phyloP scores from a whole-genome alignment of 2,888 invertebrate species.

The Phlogophora meticulosa region DNA sequence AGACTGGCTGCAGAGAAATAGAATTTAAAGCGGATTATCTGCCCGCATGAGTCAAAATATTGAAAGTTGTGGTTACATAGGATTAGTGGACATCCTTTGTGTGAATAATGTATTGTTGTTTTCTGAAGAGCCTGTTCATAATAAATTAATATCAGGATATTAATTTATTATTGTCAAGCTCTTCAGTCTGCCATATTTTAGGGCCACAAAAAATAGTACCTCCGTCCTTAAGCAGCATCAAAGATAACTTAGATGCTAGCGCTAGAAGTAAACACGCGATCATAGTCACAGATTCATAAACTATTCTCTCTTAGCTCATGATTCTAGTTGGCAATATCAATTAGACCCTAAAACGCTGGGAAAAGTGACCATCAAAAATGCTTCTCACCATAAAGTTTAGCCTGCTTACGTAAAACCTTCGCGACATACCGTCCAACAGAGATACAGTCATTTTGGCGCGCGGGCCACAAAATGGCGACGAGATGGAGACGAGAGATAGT shows the following conservation, averaged over 20 bases:
- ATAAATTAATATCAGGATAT: background rate
- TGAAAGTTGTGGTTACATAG: constrained; percentile 31
- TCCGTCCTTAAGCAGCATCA: background rate
- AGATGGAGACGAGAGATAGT: constrained; percentile 87
- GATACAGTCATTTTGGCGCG: constrained; percentile 54
- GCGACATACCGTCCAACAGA: constrained; percentile 46
- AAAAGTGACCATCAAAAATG: constrained; percentile 4
- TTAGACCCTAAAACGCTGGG: background rate
- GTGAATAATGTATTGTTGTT: constrained; percentile 14
- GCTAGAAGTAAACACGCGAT: background rate
- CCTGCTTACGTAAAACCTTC: constrained; percentile 29
- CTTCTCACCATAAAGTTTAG: constrained; percentile 15
- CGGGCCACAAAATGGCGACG: constrained; percentile 64
- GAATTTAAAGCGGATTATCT: constrained; percentile 53
- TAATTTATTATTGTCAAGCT: too few species aligned
- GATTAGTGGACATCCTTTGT: constrained; percentile 42
- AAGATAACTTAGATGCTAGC: background rate
- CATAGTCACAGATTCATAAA: background rate
- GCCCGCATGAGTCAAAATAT: constrained; percentile 58
- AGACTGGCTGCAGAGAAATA: constrained; percentile 36
- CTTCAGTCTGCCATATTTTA: background rate
- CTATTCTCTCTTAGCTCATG: too few species aligned
- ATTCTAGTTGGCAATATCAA: background rate
- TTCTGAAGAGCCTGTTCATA: background rate
- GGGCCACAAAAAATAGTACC: background rate